These are phyloP conservation scores for Nasonia vitripennis DNA, from an alignment of 1,140 invertebrate genomes.

Conservation along the genomic window DNA sequence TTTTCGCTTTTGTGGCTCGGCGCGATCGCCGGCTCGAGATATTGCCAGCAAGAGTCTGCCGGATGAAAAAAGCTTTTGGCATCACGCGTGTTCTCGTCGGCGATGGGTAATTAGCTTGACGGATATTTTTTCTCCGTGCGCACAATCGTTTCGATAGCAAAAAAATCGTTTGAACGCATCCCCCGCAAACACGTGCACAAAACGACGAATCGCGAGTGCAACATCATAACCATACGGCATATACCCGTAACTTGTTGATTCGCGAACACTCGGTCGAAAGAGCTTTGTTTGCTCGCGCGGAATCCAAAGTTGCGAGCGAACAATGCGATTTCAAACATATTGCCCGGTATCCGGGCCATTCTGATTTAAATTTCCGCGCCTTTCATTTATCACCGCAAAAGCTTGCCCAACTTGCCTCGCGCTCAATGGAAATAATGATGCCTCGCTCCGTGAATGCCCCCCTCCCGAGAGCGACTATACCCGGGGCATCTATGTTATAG, in stretches of 20 bases:
- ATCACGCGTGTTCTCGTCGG: not conserved
- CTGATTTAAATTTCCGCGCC: constrained; percentile 70
- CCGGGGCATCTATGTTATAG: not conserved
- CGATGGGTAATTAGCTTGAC: not conserved
- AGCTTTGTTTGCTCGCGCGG: constrained; percentile 30
- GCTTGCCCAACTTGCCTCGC: constrained; percentile 45
- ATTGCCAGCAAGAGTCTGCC: not conserved
- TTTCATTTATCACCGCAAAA: constrained; percentile 57
- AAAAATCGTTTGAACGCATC: not conserved
- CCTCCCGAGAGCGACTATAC: not conserved
- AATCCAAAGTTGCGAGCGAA: constrained; percentile 55
- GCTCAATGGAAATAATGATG: constrained; percentile 48
- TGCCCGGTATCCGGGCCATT: constrained; percentile 63
- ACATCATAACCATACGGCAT: constrained; percentile 22
- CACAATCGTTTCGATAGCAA: not conserved
- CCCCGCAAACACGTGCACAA: not conserved
- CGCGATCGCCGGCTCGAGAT: not conserved
- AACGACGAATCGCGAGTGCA: not conserved
- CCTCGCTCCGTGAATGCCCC: not conserved
- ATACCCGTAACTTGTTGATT: constrained; percentile 51
- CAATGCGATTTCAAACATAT: constrained; percentile 67
- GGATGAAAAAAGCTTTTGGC: not conserved
- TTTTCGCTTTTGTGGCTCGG: not conserved
- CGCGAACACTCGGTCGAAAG: constrained; percentile 11
- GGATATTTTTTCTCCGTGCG: not conserved